Evolutionary conservation across 64 coral and sea anemone species (phyloP).

Genomic region (Cladopsammia gracilis): DNA sequence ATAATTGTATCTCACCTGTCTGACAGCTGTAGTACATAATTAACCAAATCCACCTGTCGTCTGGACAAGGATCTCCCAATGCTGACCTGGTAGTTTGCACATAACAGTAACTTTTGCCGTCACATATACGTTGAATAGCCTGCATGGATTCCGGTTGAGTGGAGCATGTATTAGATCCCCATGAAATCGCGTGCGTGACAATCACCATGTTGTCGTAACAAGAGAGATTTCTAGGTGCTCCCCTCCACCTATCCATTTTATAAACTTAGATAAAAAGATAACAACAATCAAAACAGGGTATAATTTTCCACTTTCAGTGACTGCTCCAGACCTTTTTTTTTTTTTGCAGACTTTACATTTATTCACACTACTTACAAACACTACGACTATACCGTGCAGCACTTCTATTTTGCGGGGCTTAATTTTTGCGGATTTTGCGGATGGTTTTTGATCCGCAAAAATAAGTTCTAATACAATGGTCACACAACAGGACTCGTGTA

Average conservation of each 20-base stretch:
- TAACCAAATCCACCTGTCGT: background rate
- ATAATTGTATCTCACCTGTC: constrained; percentile 34
- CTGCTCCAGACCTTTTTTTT: too few relatives aligned
- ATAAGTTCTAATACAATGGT: too few relatives aligned
- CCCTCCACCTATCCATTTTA: background rate
- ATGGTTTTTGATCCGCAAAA: too few relatives aligned
- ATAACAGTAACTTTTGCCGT: constrained; percentile 30
- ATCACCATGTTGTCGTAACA: constrained; percentile 73
- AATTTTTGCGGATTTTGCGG: too few relatives aligned
- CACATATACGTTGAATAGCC: constrained; percentile 12
- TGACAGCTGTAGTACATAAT: constrained; percentile 72
- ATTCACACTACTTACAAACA: too few relatives aligned
- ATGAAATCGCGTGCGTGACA: constrained; percentile 16
- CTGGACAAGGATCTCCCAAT: constrained; percentile 27
- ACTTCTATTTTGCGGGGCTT: too few relatives aligned
- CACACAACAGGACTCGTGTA: too few relatives aligned
- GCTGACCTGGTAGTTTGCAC: background rate
- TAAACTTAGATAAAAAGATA: constrained; percentile 29
- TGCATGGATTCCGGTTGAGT: constrained; percentile 8
- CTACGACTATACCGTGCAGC: too few relatives aligned
- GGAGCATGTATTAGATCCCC: background rate
- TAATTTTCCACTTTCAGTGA: too few relatives aligned
- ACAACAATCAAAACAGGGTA: background rate
- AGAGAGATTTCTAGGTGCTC: constrained; percentile 14
- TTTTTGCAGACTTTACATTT: too few relatives aligned